Evolutionary conservation across 2,888 invertebrate genomes (phyloP).

Genomic region (Drosophila barbarae): DNA sequence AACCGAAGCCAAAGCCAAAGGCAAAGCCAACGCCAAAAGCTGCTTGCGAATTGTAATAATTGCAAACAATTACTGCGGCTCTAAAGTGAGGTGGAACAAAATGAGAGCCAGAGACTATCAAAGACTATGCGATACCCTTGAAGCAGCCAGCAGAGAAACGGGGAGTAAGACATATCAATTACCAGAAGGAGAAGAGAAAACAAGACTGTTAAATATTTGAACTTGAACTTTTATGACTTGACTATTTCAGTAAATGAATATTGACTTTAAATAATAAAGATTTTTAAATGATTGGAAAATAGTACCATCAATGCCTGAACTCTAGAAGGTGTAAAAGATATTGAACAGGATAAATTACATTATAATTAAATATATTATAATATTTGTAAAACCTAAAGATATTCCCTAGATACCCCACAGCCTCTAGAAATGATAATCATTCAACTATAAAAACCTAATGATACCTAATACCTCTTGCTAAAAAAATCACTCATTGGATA

Average conservation of each 20-base stretch:
- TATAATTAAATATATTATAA: too few species aligned
- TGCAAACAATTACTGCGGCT: slow-evolving; percentile 70
- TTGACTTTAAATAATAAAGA: neutral
- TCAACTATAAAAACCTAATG: slow-evolving; percentile 1
- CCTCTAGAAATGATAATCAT: neutral
- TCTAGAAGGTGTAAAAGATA: neutral
- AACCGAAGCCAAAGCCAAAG: slow-evolving; percentile 29
- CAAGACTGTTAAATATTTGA: slow-evolving; percentile 1
- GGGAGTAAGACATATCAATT: slow-evolving; percentile 6
- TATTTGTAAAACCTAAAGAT: neutral
- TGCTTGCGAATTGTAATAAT: slow-evolving; percentile 67
- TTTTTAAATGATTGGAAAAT: neutral
- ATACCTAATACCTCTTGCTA: slow-evolving; percentile 7
- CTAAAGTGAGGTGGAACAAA: slow-evolving; percentile 49
- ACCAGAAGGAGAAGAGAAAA: slow-evolving; percentile 2
- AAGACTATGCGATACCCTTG: slow-evolving; percentile 26
- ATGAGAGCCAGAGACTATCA: slow-evolving; percentile 2
- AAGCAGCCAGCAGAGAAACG: neutral
- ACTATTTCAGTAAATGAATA: neutral
- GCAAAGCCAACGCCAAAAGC: slow-evolving; percentile 24
- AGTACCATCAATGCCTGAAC: neutral
- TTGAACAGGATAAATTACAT: neutral
- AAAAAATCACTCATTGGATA: slow-evolving; percentile 15
- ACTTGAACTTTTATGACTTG: slow-evolving; percentile 3
- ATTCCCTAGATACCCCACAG: neutral